Evolutionary conservation across 2,113 vertebrate species (phyloP).

Genomic region (Saguinus midas): DNA sequence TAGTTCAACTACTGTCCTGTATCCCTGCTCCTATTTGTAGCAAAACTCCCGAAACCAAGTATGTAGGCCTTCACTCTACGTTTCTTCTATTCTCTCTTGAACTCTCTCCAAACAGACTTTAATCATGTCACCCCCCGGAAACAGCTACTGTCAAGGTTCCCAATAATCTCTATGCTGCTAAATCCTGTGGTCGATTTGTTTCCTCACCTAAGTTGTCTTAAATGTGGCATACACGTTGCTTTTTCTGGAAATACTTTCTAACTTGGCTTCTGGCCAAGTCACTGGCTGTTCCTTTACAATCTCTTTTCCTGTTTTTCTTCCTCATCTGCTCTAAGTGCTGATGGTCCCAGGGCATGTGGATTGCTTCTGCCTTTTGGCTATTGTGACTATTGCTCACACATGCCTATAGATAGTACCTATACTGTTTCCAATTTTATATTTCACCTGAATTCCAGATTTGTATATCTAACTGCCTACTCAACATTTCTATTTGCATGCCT

Average conservation of each 20-base stretch:
- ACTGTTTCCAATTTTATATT: neutral
- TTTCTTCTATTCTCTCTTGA: neutral
- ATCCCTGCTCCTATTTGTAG: neutral
- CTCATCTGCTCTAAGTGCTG: neutral
- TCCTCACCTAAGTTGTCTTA: neutral
- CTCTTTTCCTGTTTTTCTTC: neutral
- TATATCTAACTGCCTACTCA: neutral
- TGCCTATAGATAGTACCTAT: neutral
- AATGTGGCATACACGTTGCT: neutral
- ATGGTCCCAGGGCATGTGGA: too few relatives aligned
- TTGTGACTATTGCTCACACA: neutral
- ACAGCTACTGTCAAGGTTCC: neutral
- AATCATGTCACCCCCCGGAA: neutral
- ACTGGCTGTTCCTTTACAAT: neutral
- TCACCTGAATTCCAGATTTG: neutral
- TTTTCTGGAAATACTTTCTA: neutral
- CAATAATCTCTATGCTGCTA: neutral
- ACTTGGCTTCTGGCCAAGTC: neutral
- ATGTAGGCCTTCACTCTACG: too few relatives aligned
- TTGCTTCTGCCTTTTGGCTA: neutral
- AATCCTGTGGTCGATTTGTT: neutral
- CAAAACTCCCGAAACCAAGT: neutral
- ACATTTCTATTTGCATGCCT: neutral
- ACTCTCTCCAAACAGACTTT: neutral
- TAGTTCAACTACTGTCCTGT: neutral